Percentiles rank a stretch among this genome's conserved stretches.
Conservation (phyloP, 2,888 invertebrate genomes). For the Pachymerium ferrugineum region DNA sequence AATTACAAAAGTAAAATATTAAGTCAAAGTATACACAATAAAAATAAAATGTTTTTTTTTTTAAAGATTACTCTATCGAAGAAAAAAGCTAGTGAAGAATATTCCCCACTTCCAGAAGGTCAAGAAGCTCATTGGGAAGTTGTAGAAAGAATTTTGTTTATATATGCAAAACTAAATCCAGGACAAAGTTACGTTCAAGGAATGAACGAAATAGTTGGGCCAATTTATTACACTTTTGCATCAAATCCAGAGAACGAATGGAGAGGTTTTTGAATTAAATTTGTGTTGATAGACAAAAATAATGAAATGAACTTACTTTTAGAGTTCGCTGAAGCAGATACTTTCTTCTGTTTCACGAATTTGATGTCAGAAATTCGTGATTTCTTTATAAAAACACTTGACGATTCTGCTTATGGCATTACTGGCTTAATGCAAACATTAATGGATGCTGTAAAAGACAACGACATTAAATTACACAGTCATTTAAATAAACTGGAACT, state of each 20-base stretch:
- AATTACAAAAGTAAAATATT: constrained; percentile 70
- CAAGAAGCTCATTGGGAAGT: constrained; percentile 99
- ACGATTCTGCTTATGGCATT: constrained; percentile 87
- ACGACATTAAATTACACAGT: constrained; percentile 71
- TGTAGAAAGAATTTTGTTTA: constrained; percentile 89
- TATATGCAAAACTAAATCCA: constrained; percentile 96
- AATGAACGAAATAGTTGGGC: constrained; percentile 99
- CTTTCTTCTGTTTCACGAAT: constrained; percentile 97
- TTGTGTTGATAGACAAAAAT: no score
- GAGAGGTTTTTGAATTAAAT: no score
- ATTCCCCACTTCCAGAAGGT: constrained; percentile 78
- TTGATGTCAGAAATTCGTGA: constrained; percentile 97
- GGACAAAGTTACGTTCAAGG: constrained; percentile 88
- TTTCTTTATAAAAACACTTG: constrained; percentile 91
- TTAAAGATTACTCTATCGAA: constrained; percentile 63
- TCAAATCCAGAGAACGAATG: constrained; percentile 73
- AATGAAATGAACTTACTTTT: constrained; percentile 37
- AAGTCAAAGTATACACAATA: background rate
- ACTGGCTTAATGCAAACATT: constrained; percentile 82
- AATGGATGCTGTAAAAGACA: constrained; percentile 65
- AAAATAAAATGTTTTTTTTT: constrained; percentile 32
- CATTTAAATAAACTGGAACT: constrained; percentile 76
- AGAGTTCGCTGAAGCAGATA: constrained; percentile 93
- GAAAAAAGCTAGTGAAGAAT: constrained; percentile 71
- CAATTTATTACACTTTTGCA: constrained; percentile 95